phyloP scores from a whole-genome alignment of 2,888 invertebrate species.

The Temnothorax rugatulus region DNA sequence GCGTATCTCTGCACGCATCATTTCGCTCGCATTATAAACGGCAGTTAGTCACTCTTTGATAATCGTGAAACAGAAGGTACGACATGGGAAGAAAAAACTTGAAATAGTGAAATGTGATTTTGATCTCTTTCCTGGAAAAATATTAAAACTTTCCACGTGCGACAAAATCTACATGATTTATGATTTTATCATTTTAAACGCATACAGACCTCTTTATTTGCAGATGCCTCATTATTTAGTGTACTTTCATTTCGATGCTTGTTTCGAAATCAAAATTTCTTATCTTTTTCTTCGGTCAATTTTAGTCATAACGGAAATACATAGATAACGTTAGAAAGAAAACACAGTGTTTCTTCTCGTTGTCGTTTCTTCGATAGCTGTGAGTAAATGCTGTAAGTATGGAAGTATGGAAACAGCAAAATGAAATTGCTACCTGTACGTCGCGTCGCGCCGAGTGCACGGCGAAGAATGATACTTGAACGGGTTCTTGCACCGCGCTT shows the following conservation, averaged over 20 bases:
- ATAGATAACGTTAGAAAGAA: background rate
- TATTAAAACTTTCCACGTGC: background rate
- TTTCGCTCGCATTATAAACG: constrained; percentile 55
- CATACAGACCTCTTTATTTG: background rate
- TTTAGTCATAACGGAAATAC: background rate
- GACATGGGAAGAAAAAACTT: background rate
- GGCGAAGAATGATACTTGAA: constrained; percentile 34
- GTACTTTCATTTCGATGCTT: background rate
- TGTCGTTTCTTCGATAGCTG: background rate
- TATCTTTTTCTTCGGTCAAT: background rate
- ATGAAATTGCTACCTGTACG: constrained; percentile 36
- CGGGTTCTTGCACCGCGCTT: constrained; percentile 47
- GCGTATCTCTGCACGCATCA: constrained; percentile 64
- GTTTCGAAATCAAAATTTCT: background rate
- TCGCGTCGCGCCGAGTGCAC: background rate
- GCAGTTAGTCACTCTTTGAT: constrained; percentile 71
- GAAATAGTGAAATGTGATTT: constrained; percentile 20
- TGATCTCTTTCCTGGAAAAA: background rate
- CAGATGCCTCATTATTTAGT: background rate
- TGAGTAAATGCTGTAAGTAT: background rate
- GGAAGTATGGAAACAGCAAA: background rate
- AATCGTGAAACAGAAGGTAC: constrained; percentile 42
- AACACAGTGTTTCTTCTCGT: background rate
- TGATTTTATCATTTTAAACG: background rate
- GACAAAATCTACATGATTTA: background rate